phyloP scores from a whole-genome alignment of 2,797 vertebrate species.

The Dendrocincla tyrannina region DNA sequence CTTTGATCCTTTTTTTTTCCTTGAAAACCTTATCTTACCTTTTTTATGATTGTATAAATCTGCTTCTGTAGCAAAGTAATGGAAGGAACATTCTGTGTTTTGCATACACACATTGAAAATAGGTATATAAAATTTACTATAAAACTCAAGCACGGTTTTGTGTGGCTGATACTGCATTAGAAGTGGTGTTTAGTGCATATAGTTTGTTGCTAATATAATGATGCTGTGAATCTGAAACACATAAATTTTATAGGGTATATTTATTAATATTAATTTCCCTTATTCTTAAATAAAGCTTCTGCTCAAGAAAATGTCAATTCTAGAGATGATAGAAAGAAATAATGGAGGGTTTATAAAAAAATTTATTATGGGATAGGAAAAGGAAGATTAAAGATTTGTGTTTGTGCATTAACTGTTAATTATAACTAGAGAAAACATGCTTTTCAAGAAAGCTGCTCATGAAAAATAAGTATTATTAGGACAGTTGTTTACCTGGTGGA shows the following conservation, averaged over 20 bases:
- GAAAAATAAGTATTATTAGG: neutral
- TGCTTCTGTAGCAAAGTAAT: neutral
- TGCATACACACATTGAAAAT: neutral
- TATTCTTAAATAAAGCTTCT: neutral
- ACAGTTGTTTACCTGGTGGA: neutral
- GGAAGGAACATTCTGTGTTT: neutral
- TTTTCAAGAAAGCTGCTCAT: slow-evolving; percentile 21
- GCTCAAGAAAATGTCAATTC: neutral
- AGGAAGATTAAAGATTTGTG: neutral
- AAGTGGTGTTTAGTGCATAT: neutral
- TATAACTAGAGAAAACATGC: neutral
- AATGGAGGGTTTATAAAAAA: neutral
- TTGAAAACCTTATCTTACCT: neutral
- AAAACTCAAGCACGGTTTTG: neutral
- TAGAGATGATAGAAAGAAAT: neutral
- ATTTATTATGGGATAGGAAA: neutral
- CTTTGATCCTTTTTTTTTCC: neutral
- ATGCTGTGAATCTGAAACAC: neutral
- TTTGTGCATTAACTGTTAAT: neutral
- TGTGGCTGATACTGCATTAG: neutral
- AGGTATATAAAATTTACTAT: neutral
- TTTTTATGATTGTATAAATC: neutral
- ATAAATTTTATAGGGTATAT: neutral
- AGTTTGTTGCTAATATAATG: neutral
- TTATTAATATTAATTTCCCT: neutral